Conservation (phyloP, 2,888 invertebrate genomes). For the Onchidella celtica region DNA sequence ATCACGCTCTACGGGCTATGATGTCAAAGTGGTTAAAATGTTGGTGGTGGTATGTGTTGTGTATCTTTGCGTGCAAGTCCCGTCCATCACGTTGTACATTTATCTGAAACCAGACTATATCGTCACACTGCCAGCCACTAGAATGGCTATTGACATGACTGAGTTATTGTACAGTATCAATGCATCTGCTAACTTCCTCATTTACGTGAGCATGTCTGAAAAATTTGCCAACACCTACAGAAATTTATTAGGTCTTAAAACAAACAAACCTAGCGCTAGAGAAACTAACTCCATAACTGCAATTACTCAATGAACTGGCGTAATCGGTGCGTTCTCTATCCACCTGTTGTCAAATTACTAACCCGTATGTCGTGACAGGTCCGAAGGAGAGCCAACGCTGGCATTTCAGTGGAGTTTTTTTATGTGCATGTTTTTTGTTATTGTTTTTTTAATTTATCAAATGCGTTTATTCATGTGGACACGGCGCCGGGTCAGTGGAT, state of each 20-base stretch:
- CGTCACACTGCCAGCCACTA: neutral
- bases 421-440: too few relatives aligned
- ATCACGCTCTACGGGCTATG: constrained; percentile 7
- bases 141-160: neutral
- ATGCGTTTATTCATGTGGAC: too few relatives aligned
- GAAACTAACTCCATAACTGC: neutral
- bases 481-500: too few relatives aligned
- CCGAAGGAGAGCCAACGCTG: too few relatives aligned
- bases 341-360: too few relatives aligned
- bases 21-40: constrained; percentile 30
- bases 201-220: constrained; percentile 26
- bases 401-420: too few relatives aligned
- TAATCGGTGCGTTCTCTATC: too few relatives aligned
- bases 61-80: constrained; percentile 14
- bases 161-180: constrained; percentile 14
- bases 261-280: neutral
- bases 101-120: constrained; percentile 21
- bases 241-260: neutral
- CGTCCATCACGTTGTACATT: constrained; percentile 2
- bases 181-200: constrained; percentile 9
- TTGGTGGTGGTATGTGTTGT: constrained; percentile 4
- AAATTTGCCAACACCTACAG: constrained; percentile 16
- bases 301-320: too few relatives aligned
- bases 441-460: too few relatives aligned
- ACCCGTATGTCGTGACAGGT: too few relatives aligned